These are phyloP conservation scores for Cichladusa arquata DNA, from an alignment of 2,113 vertebrate species.

Conservation along the genomic window DNA sequence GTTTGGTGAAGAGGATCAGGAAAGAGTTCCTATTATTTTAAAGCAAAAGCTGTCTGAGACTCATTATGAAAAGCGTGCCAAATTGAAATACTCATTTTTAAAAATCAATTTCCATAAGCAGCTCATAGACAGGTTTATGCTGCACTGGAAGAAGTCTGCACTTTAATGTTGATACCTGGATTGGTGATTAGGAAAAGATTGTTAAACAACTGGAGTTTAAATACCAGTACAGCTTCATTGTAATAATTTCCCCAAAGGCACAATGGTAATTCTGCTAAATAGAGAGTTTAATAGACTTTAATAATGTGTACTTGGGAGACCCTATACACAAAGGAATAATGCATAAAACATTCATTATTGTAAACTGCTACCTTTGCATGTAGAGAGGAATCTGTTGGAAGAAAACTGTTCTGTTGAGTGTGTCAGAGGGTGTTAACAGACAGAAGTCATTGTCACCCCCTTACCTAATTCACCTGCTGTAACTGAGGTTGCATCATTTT, in stretches of 20 bases:
- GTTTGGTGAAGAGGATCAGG: neutral
- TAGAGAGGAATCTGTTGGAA: conserved; percentile 61
- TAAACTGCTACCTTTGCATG: conserved; percentile 77
- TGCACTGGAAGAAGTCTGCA: conserved; percentile 43
- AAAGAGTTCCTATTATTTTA: conserved; percentile 35
- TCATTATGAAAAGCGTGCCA: neutral
- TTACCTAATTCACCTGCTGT: conserved; percentile 12
- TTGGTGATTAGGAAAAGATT: conserved; percentile 69
- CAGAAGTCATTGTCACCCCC: conserved; percentile 7
- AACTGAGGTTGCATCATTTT: conserved; percentile 7
- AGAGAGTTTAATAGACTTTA: conserved; percentile 80
- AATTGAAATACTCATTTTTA: conserved; percentile 7
- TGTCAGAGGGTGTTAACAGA: neutral
- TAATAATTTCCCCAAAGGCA: conserved; percentile 76
- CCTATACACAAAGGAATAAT: conserved; percentile 75
- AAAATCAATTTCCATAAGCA: conserved; percentile 27
- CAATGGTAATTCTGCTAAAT: conserved; percentile 77
- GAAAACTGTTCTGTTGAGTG: neutral
- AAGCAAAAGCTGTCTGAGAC: neutral
- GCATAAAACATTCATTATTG: conserved; percentile 76
- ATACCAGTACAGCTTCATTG: conserved; percentile 67
- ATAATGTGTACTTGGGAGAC: conserved; percentile 76
- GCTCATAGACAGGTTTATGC: conserved; percentile 35
- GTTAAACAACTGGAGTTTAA: conserved; percentile 77
- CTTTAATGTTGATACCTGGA: conserved; percentile 65